Percentiles rank a stretch among this genome's conserved stretches.
Conservation (phyloP, 1,140 invertebrate species). For the Dermatophagoides farinae region DNA sequence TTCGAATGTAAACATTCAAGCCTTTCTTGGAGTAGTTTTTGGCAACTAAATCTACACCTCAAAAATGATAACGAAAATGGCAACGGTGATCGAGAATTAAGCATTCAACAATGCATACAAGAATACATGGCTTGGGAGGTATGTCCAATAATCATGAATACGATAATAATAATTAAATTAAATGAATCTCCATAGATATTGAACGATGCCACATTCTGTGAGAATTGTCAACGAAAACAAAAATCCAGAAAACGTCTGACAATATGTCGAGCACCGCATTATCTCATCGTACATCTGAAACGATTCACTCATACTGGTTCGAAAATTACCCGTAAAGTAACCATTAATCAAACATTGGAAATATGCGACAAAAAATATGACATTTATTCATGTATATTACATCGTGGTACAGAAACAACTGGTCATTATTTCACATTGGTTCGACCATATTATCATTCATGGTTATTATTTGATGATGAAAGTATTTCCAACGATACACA, state of each 20-base stretch:
- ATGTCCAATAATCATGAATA: not conserved
- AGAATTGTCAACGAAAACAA: not conserved
- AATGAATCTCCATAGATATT: not conserved
- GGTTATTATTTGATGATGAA: not conserved
- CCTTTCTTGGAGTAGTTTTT: slow-evolving; percentile 1
- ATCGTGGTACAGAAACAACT: not conserved
- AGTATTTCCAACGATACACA: not conserved
- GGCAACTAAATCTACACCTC: not conserved
- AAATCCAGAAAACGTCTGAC: not conserved
- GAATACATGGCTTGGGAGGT: not conserved
- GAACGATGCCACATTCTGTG: not conserved
- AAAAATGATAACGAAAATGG: not conserved
- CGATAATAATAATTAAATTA: not conserved
- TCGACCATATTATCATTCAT: not conserved
- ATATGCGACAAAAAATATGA: not conserved
- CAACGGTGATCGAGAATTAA: not conserved
- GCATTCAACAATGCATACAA: not conserved
- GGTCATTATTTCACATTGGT: not conserved
- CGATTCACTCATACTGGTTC: not conserved
- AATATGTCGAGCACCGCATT: not conserved
- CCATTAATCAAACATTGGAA: not conserved
- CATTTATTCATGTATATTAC: not conserved
- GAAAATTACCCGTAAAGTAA: not conserved
- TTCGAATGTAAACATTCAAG: not conserved
- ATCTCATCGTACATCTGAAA: slow-evolving; percentile 1